Evolutionary conservation across 2,113 vertebrate genomes (phyloP).

Genomic region (Gallinago media): DNA sequence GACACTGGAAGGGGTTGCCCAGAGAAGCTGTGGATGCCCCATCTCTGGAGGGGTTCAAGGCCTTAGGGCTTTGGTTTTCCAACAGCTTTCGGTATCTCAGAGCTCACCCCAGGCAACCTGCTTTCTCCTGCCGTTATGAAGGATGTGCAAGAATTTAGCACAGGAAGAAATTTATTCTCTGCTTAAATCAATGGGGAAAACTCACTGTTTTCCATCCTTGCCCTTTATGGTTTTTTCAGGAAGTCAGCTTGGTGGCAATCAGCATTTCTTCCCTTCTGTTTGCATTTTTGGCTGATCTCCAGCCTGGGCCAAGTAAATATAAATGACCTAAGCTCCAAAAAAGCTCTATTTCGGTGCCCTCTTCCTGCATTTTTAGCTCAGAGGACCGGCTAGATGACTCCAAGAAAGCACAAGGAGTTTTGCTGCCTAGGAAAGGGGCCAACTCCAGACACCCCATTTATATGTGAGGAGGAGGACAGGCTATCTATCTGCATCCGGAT

Average conservation of each 20-base stretch:
- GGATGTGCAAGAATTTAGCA: background rate
- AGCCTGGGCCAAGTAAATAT: background rate
- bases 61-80: background rate
- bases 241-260: background rate
- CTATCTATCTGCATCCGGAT: background rate
- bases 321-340: background rate
- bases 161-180: background rate
- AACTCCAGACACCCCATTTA: background rate
- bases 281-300: slow-evolving; percentile 10
- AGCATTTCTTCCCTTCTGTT: background rate
- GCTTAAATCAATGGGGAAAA: background rate
- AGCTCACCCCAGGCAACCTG: background rate
- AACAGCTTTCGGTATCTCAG: background rate
- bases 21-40: background rate
- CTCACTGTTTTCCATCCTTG: background rate
- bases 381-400: background rate
- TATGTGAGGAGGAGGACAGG: background rate
- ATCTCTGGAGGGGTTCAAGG: background rate
- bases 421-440: slow-evolving; percentile 10
- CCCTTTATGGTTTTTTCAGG: background rate
- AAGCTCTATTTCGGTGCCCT: background rate
- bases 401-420: background rate
- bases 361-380: background rate
- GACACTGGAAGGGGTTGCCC: background rate
- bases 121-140: background rate